These are phyloP conservation scores for Zaprionus kolodkinae DNA, from an alignment of 1,140 invertebrate species.

Conservation along the genomic window DNA sequence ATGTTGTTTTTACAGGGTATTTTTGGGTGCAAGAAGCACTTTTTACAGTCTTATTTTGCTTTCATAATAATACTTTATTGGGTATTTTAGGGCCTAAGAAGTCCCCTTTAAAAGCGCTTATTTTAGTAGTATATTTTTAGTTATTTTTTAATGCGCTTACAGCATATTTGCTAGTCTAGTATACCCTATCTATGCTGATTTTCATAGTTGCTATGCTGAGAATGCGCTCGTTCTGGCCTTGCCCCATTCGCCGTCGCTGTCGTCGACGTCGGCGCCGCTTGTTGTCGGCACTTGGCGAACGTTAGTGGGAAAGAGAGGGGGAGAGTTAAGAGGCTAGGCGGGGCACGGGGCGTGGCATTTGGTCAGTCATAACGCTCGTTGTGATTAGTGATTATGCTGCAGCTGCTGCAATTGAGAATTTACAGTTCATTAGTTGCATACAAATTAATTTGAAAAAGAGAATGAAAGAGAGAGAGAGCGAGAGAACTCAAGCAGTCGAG, in stretches of 20 bases:
- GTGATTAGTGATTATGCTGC: slow-evolving; percentile 43
- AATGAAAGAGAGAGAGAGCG: too few species aligned
- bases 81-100: not conserved
- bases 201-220: slow-evolving; percentile 34
- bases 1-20: not conserved
- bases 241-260: slow-evolving; percentile 9
- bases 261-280: not conserved
- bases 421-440: slow-evolving; percentile 49
- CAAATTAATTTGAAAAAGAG: slow-evolving; percentile 24
- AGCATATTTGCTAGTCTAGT: not conserved
- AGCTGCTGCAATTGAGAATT: slow-evolving; percentile 50
- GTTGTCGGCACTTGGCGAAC: not conserved
- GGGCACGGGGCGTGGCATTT: not conserved
- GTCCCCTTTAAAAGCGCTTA: not conserved
- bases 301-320: not conserved
- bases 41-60: too few species aligned
- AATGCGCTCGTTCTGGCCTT: slow-evolving; percentile 43
- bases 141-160: too few species aligned
- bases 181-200: not conserved
- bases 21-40: too few species aligned
- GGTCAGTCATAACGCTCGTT: slow-evolving; percentile 25
- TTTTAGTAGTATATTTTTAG: too few species aligned
- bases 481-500: slow-evolving; percentile 16
- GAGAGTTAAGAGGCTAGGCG: not conserved
- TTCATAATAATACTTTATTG: not conserved